phyloP scores from a whole-genome alignment of 2,797 vertebrate genomes.

The Channa striata region DNA sequence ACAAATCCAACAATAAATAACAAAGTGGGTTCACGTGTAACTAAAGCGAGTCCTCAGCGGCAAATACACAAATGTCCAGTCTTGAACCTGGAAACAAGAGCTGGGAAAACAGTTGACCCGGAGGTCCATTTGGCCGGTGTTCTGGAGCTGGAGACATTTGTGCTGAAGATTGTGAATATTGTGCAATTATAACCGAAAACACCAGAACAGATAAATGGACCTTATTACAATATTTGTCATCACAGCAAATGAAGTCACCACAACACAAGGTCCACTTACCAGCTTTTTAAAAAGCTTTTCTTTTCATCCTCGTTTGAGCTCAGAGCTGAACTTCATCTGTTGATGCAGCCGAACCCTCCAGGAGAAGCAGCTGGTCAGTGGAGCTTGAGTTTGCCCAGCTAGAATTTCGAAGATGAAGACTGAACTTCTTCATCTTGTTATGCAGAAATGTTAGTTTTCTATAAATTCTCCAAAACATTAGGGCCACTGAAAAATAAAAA shows the following conservation, averaged over 20 bases:
- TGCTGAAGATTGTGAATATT: too few relatives aligned
- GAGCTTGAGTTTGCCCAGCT: too few relatives aligned
- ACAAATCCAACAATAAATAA: conserved; percentile 59
- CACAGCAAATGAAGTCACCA: too few relatives aligned
- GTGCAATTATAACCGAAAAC: too few relatives aligned
- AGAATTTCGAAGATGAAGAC: conserved; percentile 8
- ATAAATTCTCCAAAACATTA: neutral
- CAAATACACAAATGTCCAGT: neutral
- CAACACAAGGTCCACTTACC: neutral
- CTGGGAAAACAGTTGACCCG: neutral
- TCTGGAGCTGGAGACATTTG: too few relatives aligned
- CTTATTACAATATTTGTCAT: too few relatives aligned
- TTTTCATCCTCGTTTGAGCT: too few relatives aligned
- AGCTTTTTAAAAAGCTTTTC: too few relatives aligned
- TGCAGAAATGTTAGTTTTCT: neutral
- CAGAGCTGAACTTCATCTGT: neutral
- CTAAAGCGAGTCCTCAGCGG: conserved; percentile 4
- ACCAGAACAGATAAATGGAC: too few relatives aligned
- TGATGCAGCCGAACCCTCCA: conserved; percentile 8
- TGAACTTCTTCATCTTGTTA: neutral
- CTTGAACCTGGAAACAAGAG: neutral
- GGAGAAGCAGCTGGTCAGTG: too few relatives aligned
- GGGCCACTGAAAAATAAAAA: neutral
- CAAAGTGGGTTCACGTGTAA: conserved; percentile 14
- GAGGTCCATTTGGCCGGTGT: too few relatives aligned